phyloP scores from a whole-genome alignment of 2,888 invertebrate genomes.

The Pollenia angustigena region DNA sequence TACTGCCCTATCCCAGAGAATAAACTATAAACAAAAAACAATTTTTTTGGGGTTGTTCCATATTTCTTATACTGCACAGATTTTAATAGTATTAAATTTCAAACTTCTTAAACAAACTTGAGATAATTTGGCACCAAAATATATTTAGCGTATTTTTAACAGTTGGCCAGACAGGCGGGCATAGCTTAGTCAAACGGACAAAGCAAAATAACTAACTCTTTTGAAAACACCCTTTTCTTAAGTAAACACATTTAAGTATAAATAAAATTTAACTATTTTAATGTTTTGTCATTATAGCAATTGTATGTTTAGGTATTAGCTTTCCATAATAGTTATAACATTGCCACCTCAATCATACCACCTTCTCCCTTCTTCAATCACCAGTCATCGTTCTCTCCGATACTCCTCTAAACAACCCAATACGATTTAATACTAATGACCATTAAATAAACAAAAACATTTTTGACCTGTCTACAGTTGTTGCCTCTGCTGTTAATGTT shows the following conservation, averaged over 20 bases:
- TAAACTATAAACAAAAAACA: too few relatives aligned
- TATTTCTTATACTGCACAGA: too few relatives aligned
- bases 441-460: constrained; percentile 58
- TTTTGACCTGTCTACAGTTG: constrained; percentile 55
- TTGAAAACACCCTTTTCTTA: background rate
- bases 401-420: constrained; percentile 2
- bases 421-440: constrained; percentile 55
- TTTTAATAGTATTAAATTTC: too few relatives aligned
- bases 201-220: background rate
- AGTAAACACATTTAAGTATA: constrained; percentile 1
- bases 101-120: too few relatives aligned
- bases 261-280: constrained; percentile 46
- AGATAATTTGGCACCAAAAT: too few relatives aligned
- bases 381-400: background rate
- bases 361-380: background rate
- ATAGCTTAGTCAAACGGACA: too few relatives aligned
- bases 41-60: too few relatives aligned
- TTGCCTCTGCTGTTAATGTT: constrained; percentile 16
- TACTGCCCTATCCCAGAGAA: too few relatives aligned
- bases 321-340: constrained; percentile 37
- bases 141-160: too few relatives aligned
- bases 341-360: background rate
- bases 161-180: too few relatives aligned
- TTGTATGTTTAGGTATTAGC: constrained; percentile 42
- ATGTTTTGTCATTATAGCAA: constrained; percentile 43